Evolutionary conservation across 2,113 vertebrate genomes (phyloP), one percentile per base, ranked within the genome.

Genomic region (Myrmophylax atrothorax): DNA sequence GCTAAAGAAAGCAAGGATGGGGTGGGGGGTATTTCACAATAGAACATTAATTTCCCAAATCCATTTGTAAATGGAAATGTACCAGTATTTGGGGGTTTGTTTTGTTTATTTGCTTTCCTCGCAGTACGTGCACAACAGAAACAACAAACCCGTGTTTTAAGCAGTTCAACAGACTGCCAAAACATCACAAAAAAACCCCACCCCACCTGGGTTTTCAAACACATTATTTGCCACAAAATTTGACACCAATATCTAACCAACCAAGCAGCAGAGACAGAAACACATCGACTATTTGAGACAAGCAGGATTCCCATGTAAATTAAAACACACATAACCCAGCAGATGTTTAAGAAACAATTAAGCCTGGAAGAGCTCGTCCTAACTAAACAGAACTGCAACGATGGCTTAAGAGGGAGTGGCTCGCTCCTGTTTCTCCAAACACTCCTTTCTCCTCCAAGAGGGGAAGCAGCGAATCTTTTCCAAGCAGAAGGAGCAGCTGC

Each of bases 101-200:
- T 58, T 23, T 31, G 4, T 63, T 50, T 25, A 63, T 63, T 67
- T 93, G 42, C 26, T 62, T 59, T 66, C 58, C 23, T 85, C 72
- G 53, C 46, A 22, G 38, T 17, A 80, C 0, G 11, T 15, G 37
- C 18, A 56, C 5, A 4, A 24, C 5, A 58, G 0, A 70, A 86
- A 67, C 35, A 75, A 35, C 20, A 38, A 47, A 55, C 26, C 24
- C 31, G 40, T 24, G 18, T 59, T 73, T 50, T 46, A 63, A 89
- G 37, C n/a, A n/a, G 38, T 46, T 55, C 50, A 56, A 33, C 25
- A 52, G 24, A 38, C 24, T 50, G 7, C 42, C 83, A 66, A 86
- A 84, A 24, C 10, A 8, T 37, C 15, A 52, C 1, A 33, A 80
- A 80, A 67, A 74, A 24, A 0, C 0, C 0, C 5, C 19, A 2